These are phyloP conservation scores for Telmatochromis sp. DNA, from an alignment of 2,113 vertebrate genomes.

Conservation along the genomic window DNA sequence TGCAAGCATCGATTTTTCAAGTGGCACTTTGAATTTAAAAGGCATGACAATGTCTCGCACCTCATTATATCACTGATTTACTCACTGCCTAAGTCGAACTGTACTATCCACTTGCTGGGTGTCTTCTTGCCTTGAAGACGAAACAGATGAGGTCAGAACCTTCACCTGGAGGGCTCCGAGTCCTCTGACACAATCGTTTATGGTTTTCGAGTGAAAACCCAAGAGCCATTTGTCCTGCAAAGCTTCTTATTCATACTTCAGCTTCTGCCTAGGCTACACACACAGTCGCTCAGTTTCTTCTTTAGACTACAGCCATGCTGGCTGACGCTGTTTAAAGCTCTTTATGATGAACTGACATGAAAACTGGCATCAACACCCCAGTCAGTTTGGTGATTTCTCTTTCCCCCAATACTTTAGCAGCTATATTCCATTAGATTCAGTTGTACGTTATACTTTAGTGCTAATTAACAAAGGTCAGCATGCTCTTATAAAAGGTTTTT, in stretches of 20 bases:
- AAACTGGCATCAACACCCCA: not conserved
- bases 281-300: not conserved
- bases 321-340: not conserved
- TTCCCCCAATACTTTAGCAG: not conserved
- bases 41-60: constrained; percentile 19
- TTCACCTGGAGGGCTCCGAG: not conserved
- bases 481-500: not conserved
- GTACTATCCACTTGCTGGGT: not conserved
- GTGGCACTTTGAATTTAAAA: constrained; percentile 22
- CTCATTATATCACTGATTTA: constrained; percentile 43
- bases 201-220: not conserved
- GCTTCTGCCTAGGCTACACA: not conserved
- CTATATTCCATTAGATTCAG: not conserved
- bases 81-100: constrained; percentile 1
- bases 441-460: not conserved
- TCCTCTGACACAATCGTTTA: not conserved
- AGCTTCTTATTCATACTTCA: not conserved
- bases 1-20: constrained; percentile 33
- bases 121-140: not conserved
- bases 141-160: constrained; percentile 1
- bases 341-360: not conserved
- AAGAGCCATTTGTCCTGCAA: not conserved
- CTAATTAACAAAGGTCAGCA: not conserved
- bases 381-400: not conserved
- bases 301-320: not conserved